Percentiles rank a stretch among this genome's conserved stretches.
Conservation (phyloP, 2,797 vertebrate species). For the Trachurus trachurus region DNA sequence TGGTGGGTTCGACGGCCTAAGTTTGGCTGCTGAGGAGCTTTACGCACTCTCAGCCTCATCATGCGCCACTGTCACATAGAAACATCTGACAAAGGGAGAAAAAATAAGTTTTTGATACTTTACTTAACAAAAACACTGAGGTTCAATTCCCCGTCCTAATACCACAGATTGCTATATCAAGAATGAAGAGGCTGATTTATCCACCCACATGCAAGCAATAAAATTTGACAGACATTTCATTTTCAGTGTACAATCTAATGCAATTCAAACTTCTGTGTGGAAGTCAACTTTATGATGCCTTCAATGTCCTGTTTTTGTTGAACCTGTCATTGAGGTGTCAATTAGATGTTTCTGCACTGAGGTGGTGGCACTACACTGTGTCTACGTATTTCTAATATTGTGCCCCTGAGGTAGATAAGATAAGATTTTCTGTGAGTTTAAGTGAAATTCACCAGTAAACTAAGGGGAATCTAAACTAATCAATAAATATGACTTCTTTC, state of each 20-base stretch:
- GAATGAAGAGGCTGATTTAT: neutral
- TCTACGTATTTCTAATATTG: no score
- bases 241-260: neutral
- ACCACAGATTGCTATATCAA: neutral
- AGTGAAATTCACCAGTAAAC: neutral
- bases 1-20: slow-evolving; percentile 86
- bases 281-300: no score
- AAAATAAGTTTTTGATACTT: neutral
- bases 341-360: no score
- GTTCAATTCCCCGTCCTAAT: no score
- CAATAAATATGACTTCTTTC: neutral
- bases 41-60: slow-evolving; percentile 99
- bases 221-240: neutral
- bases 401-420: neutral
- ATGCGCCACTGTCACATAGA: slow-evolving; percentile 94
- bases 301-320: no score
- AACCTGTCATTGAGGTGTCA: no score
- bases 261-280: neutral
- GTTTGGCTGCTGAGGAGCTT: slow-evolving; percentile 94
- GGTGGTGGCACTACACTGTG: no score
- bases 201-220: neutral
- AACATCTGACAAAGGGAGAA: slow-evolving; percentile 66
- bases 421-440: neutral
- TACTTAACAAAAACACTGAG: no score
- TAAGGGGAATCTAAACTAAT: neutral